Evolutionary conservation across 2,888 invertebrate species (phyloP), one percentile per base, ranked within the genome.

Genomic region (Eucera pruinosa): DNA sequence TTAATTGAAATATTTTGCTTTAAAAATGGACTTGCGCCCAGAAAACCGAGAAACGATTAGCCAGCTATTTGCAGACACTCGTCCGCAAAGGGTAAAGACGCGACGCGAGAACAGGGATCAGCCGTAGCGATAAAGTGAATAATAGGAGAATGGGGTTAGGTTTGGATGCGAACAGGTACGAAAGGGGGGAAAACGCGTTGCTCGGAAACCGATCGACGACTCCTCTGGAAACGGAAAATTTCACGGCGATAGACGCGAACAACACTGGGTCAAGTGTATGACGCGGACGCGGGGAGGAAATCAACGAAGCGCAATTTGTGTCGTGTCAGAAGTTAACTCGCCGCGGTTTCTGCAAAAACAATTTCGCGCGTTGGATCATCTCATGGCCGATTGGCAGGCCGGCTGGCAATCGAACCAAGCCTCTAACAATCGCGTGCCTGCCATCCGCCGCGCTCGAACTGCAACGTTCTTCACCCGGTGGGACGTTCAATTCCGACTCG

Each of bases 241-340:
- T 80, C 52, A 23, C 65, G 61, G 11, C 52, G 76, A 79, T 71
- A 68, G 71, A 60, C 30, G n/a, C 48, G 69, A 45, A 30, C 69
- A 54, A 70, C 69, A 78, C 69, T 80, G 78, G 80, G 80, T 78
- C 73, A 80, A 73, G 78, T 55, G 67, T 65, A 33, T 33, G 69
- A 64, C 58, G 67, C 48, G 47, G 69, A 64, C 58, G 67, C 48
- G 47, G 25, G 18, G 55, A 60, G 41, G 48, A 23, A 65, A 58
- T 39, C 58, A 52, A 45, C 60, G 54, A 64, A 48, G 52, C 45
- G 57, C 71, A 62, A 78, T 78, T 78, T 33, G 72, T 68, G 66
- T 45, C 58, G 75, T 70, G 78, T 78, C 79, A 68, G 41, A 77
- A 67, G 77, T 71, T 71, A 71, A 78, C 67, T 74, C 52, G 47